Base-by-base conservation (phyloP, 2,113 vertebrate genomes). In the Platycercus adscitus region DNA sequence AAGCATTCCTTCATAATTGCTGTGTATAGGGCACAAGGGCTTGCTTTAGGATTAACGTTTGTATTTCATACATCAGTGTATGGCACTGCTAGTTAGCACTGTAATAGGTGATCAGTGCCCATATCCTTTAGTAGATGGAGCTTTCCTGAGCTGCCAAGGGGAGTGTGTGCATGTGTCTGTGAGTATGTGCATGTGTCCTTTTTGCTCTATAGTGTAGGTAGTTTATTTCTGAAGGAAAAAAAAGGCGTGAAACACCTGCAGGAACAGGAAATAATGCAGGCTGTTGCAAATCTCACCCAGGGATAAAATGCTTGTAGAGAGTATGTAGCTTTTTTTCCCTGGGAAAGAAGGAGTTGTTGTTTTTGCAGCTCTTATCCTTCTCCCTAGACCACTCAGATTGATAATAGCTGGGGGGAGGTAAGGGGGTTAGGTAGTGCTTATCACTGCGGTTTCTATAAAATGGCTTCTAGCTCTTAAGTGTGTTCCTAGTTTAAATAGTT, bases 1-100 rank as follows among this genome's bases (percentile, higher is more conserved):
- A 82, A 92, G 68, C 47, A 14, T 91, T 93, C 76, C 72, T 78
- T 39, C 53, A 21, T 84, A 91, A 86, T 93, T 86, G 72, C 82
- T 81, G 60, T 1, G 1, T 46, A 8, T 23, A 68, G 60, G 52
- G 39, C 64, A 79, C 50, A 66, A 88, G 37, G 60, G 41, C 75
- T 88, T 72, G 39, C 58, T 82, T 75, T 58, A 80, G 69, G 65
- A 9, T 55, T 17, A 76, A 28, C 28, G 46, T 75, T 86, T 81
- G 39, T 11, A 8, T 85, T 85, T 71, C 3, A 0, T 80, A 19
- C 13, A 13, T 76, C 25, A 24, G 23, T 37, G n/a, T 90, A 31
- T 77, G 78, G 33, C 31, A 9, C 33, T 35, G 18, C 52, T 44
- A 29, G 24, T 91, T 83, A 85, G 41, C 44, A 5, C 49, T 44